Evolutionary conservation across 2,888 invertebrate species (phyloP).

Genomic region (Catocala nupta): DNA sequence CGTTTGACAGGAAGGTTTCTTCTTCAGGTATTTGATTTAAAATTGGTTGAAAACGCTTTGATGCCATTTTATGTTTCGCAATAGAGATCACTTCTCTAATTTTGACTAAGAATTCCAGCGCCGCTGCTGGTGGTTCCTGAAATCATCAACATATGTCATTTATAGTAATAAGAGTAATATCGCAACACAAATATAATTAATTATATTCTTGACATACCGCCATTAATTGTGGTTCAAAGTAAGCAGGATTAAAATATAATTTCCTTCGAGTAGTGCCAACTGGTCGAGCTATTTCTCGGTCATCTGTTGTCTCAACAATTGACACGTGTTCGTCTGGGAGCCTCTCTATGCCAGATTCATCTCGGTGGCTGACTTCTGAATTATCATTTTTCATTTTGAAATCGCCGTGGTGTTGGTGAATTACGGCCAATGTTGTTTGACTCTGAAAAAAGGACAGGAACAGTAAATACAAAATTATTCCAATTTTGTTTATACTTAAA

Average conservation of each 20-base stretch:
- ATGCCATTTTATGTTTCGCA: conserved; percentile 95
- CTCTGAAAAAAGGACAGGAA: conserved; percentile 69
- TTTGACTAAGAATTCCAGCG: conserved; percentile 95
- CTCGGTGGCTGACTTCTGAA: conserved; percentile 77
- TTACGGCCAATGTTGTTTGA: conserved; percentile 89
- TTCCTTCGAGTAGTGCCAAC: conserved; percentile 92
- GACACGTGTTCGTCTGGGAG: conserved; percentile 95
- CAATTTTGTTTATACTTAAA: no score
- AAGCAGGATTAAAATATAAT: conserved; percentile 96
- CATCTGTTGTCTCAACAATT: conserved; percentile 93
- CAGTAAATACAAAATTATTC: conserved; percentile 55
- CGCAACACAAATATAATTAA: not conserved
- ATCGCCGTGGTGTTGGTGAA: conserved; percentile 88
- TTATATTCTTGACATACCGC: conserved; percentile 86
- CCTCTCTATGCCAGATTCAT: conserved; percentile 89
- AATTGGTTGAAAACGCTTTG: conserved; percentile 93
- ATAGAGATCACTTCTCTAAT: conserved; percentile 96
- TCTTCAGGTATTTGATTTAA: conserved; percentile 94
- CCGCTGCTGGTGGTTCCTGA: conserved; percentile 96
- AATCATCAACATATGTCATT: conserved; percentile 18
- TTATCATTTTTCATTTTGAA: conserved; percentile 71
- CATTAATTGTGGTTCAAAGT: conserved; percentile 95
- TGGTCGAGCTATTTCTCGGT: conserved; percentile 89
- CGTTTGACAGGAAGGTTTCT: conserved; percentile 84
- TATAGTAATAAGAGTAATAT: not conserved